Base-by-base conservation (phyloP, 2,113 vertebrate species). In the Geococcyx californianus region DNA sequence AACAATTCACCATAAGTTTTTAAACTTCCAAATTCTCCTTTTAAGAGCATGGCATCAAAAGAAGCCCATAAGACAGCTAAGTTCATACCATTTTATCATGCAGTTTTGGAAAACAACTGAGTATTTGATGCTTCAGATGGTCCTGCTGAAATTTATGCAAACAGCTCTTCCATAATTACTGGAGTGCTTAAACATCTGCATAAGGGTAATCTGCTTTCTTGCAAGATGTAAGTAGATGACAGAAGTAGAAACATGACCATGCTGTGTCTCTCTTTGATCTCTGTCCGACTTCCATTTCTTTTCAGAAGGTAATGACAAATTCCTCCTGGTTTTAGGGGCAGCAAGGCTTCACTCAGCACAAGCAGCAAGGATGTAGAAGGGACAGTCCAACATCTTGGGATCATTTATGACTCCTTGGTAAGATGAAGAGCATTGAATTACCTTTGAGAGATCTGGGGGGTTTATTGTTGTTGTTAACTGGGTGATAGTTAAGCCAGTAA, bases 311-410 rank as follows among this genome's bases (percentile, higher is more conserved):
- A 63, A 58, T 24, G 36, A 62, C 24, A 87, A 81, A 84, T 69
- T 95, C 55, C 24, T 74, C 9, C 21, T 44, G 20, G 23, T 55
- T 40, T 38, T 45, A 81, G 14, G 38, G 56, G 10, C 2, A 5
- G 31, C 45, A 73, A 60, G 38, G 28, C 62, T 77, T 83, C 31
- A 21, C 10, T 44, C 42, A 45, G 40, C 26, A 44, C 13, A 19
- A 1, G 3, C 0, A 0, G 24, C 14, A 52, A 62, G 63, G 47
- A 6, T 3, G 1, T 10, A 54, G n/a, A 59, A 72, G 28, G 60
- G 25, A 45, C 1, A 16, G 40, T n/a, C 31, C 54, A 62, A 24
- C 21, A 63, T 17, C 44, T 28, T 9, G 3, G 29, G 33, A 31
- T 68, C 36, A 52, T 24, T 8, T 2, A 26, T 9, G 20, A 23